Base-by-base conservation (phyloP, 2,113 vertebrate species). In the Canis aureus region DNA sequence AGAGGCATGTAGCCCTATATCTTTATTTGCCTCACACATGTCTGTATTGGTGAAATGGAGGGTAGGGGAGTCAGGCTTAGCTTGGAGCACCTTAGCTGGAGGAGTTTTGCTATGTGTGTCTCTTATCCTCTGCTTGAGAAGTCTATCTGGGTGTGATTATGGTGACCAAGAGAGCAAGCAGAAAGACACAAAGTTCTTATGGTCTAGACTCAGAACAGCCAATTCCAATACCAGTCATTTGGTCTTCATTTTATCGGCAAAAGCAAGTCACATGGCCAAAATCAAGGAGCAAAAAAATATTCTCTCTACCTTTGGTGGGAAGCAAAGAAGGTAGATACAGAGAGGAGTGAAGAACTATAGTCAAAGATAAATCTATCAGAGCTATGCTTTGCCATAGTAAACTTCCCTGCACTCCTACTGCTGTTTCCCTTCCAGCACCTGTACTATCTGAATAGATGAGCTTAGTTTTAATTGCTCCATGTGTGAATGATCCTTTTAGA, bases 361-460 rank as follows among this genome's bases (percentile, higher is more conserved):
- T 27, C 22, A 25, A 73, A 86, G 67, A 11, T 53, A 29, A 20
- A 55, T 35, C 53, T 35, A 2, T 27, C 9, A 43, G 32, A 71
- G 11, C 4, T 76, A 1, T 17, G 9, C 4, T 51, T 97, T 66
- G 55, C 16, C 55, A 57, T 1, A 27, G 38, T 10, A 6, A 69
- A 53, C 3, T 1, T 86, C 8, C 11, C 1, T 11, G 1, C 13
- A 1, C 11, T 8, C 23, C 22, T 49, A 1, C 3, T 91, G 29
- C 32, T 15, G 19, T 6, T 51, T 66, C 12, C 7, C 53, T 64
- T 38, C 0, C 9, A 27, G 8, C 32, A 57, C 9, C 20, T 86
- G 11, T 49, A 59, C 17, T 49, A 0, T 62, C 13, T 55, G 8
- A 73, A 35, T 19, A 19, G 38, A 12, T 81, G 7, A 87, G 60